These are phyloP conservation scores for Achlya flavicornis DNA, from an alignment of 2,888 invertebrate genomes.

Conservation along the genomic window DNA sequence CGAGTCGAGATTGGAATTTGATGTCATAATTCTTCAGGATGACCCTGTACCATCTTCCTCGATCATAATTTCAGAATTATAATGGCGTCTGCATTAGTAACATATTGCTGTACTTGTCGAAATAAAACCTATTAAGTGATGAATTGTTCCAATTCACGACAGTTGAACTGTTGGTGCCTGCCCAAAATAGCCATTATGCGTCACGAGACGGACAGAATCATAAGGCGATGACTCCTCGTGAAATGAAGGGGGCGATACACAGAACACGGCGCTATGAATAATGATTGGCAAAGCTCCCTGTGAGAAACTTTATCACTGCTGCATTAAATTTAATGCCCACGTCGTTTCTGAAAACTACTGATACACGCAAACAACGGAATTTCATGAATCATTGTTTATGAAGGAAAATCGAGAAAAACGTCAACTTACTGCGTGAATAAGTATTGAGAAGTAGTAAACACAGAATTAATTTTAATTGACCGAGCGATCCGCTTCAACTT, in stretches of 20 bases:
- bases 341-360: conserved; percentile 38
- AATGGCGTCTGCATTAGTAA: background rate
- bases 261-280: conserved; percentile 60
- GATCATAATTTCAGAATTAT: conserved; percentile 5
- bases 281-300: conserved; percentile 68
- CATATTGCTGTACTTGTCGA: conserved; percentile 36
- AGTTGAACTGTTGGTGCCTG: conserved; percentile 39
- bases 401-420: conserved; percentile 26
- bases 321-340: conserved; percentile 43
- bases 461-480: too few relatives aligned
- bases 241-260: conserved; percentile 65
- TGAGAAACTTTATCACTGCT: conserved; percentile 53
- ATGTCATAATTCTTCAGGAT: background rate
- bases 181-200: conserved; percentile 72
- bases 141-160: conserved; percentile 44
- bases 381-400: conserved; percentile 42
- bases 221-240: conserved; percentile 62
- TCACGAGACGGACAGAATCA: conserved; percentile 59
- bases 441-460: too few relatives aligned
- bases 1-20: conserved; percentile 17
- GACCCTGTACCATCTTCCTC: background rate
- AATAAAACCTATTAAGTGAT: conserved; percentile 37
- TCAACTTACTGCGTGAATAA: conserved; percentile 12
- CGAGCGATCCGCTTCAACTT: too few relatives aligned
- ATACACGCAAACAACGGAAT: conserved; percentile 30